Evolutionary conservation across 1,140 invertebrate species (phyloP), one percentile per base, ranked within the genome.

Genomic region (Diuraphis noxia): DNA sequence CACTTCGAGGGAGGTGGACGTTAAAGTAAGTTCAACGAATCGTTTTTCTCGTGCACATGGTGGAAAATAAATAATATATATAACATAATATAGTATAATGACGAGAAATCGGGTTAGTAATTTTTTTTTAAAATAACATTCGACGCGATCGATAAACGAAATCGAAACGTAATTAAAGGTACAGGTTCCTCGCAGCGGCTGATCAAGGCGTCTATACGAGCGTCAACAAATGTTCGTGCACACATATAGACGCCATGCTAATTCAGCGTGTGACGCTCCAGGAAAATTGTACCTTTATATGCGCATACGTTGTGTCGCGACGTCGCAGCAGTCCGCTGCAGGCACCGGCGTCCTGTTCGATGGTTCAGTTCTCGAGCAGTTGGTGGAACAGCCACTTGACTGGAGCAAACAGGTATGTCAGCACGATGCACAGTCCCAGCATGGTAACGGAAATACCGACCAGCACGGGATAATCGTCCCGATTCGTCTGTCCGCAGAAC

Each of bases 371-470:
- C 25, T 38, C 43, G 43, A 91, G 21, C 34, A 82, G 43, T 23
- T 91, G 89, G 21, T 91, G 77, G 41, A 91, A n/a, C 77, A 91
- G 77, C 89, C 89, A 91, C 23, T 30, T 81, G 89, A 91, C 77
- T 23, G 89, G 89, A n/a, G 89, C 77, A 77, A 91, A 82, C 46
- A 81, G 41, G 77, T 82, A 91, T 9, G 89, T 34, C 41, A 89
- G 63, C 2, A 77, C 89, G 63, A 91, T 52, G 89, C 89, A 91
- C 34, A 91, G 72, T 21, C 72, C 88, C 88, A 91, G 34, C 63
- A 81, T 43, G 41, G 89, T 91, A 25, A 79, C 77, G 41, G 89
- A 91, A 43, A 82, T 25, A 41, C 23, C 43, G n/a, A 91, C n/a
- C 89, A 91, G 41, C 72, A 91, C 77, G 77, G 89, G 72, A 49